Percentiles rank a stretch among this genome's conserved stretches.
phyloP scores from a whole-genome alignment of 2,888 invertebrate genomes.

The Drosophila anceps region DNA sequence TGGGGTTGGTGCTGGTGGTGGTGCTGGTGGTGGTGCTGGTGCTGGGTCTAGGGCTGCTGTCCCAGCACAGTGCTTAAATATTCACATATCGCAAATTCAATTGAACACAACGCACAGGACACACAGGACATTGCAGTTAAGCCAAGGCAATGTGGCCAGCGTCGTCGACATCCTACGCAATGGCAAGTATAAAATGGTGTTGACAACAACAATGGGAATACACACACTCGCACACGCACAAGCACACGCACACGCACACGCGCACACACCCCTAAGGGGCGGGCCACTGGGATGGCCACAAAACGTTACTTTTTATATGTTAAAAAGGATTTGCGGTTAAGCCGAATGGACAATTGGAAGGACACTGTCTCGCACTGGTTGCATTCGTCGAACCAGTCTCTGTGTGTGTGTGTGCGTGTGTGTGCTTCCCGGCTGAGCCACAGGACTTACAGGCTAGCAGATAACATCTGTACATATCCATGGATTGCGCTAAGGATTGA shows the following conservation, averaged over 20 bases:
- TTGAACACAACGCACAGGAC: conserved; percentile 70
- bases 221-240: conserved; percentile 43
- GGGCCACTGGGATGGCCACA: conserved; percentile 40
- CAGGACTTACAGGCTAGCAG: conserved; percentile 55
- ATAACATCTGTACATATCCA: conserved; percentile 76
- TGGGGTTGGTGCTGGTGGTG: background rate
- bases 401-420: conserved; percentile 7
- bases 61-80: conserved; percentile 79
- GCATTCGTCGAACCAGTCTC: conserved; percentile 16
- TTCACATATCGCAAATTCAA: conserved; percentile 81
- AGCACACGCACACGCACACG: conserved; percentile 22
- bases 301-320: conserved; percentile 81
- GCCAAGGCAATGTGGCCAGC: conserved; percentile 51
- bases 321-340: conserved; percentile 81
- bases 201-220: conserved; percentile 80
- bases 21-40: background rate
- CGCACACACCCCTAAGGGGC: conserved; percentile 1
- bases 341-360: conserved; percentile 72
- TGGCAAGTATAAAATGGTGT: conserved; percentile 75
- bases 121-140: conserved; percentile 65
- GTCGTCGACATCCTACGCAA: conserved; percentile 62
- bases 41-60: conserved; percentile 26
- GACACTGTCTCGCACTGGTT: conserved; percentile 47
- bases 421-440: conserved; percentile 21
- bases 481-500: conserved; percentile 57